A percentile compares a stretch with the other conserved stretches of the same genome.
Evolutionary conservation across 37 sponge, comb jelly and placozoan genomes (phyloP).

Genomic region (Dysidea cf. avara): DNA sequence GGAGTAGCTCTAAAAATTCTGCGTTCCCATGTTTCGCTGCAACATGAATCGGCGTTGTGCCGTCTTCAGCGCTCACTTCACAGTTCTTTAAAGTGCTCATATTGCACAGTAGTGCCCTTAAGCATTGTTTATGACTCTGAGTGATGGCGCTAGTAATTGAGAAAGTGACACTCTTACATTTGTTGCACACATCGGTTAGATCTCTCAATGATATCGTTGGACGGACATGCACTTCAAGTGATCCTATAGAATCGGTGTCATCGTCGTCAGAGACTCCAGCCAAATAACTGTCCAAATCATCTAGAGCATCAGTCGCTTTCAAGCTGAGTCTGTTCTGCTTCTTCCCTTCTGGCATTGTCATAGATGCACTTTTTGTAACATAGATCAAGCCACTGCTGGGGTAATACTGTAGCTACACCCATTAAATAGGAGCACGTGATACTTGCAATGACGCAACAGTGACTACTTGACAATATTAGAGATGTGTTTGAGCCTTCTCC

Average conservation of each 20-base stretch:
- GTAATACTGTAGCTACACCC: too few species aligned
- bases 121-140: constrained; percentile 48
- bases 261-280: constrained; percentile 3
- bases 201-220: neutral
- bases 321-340: too few species aligned
- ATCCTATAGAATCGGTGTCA: constrained; percentile 13
- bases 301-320: constrained; percentile 10
- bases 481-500: too few species aligned
- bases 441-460: too few species aligned
- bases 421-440: too few species aligned
- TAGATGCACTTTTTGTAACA: too few species aligned
- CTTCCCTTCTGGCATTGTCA: too few species aligned
- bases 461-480: too few species aligned
- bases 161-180: constrained; percentile 26
- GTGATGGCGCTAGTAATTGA: constrained; percentile 38
- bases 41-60: constrained; percentile 69
- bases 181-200: constrained; percentile 28
- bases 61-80: constrained; percentile 28
- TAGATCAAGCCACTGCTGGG: too few species aligned
- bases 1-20: constrained; percentile 39
- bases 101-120: constrained; percentile 34
- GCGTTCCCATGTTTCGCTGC: constrained; percentile 57
- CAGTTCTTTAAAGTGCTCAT: constrained; percentile 8
- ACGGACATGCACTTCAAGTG: neutral
- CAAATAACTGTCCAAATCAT: constrained; percentile 45